Base-by-base conservation (phyloP, 2,113 vertebrate species). In the Dicaeum eximium region DNA sequence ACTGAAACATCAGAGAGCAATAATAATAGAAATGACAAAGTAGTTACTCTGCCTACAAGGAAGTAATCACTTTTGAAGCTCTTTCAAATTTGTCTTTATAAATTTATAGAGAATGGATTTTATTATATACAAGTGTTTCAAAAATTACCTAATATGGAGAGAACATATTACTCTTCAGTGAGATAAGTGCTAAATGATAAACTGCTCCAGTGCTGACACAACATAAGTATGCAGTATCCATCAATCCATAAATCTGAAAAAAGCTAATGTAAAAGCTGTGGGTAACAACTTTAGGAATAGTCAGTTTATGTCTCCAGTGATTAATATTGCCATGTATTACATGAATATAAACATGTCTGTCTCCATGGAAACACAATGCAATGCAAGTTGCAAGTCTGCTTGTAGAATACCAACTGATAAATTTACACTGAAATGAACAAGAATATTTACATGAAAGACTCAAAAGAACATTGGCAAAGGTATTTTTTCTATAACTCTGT, bases 171-270 rank as follows among this genome's bases (percentile, higher is more conserved):
- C 14, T 93, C 45, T 94, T 69, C 72, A 71, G 71, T 50, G 72
- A 84, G 84, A 50, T 90, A 95, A 88, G 54, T 78, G 58, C 87
- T 84, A 81, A 82, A 86, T 82, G 89, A 95, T 67, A 87, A 94
- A 95, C 42, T 90, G 77, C 58, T 75, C 28, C 23, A 88, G 44
- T 86, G 54, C 51, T 73, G 86, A 81, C 61, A 87, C 47, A 85
- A 88, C 25, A 92, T 93, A 95, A 96, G 95, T 50, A 94, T 37
- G 53, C 27, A 80, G 18, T 44, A 93, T 79, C 71, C 56, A 83
- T 80, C 75, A 57, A 84, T 65, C 79, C 72, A 92, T 93, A 90
- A 94, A 90, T 90, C 65, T 87, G 66, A 84, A 83, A 83, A 66
- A 16, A 82, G 10, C 24, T 90, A 86, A 90, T 33, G 27, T 33